Conservation (phyloP, 2,888 invertebrate genomes). For the Coecobrya sp. region DNA sequence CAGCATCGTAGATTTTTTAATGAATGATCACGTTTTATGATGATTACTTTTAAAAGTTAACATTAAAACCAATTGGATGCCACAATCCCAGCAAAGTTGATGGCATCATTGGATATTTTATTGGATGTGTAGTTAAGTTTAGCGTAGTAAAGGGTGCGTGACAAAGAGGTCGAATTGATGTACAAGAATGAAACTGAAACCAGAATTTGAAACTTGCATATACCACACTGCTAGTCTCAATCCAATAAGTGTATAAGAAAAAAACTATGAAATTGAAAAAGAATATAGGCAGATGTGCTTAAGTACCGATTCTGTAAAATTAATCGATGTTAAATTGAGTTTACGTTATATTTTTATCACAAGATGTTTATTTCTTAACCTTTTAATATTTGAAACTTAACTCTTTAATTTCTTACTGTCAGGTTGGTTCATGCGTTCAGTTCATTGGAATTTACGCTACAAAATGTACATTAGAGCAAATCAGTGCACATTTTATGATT, state of each 20-base stretch:
- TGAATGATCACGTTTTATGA: constrained; percentile 38
- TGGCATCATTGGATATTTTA: constrained; percentile 55
- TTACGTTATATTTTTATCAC: no score
- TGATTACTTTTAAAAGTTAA: constrained; percentile 22
- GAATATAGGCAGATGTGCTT: no score
- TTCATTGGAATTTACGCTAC: no score
- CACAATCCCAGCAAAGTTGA: constrained; percentile 14
- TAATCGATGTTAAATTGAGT: no score
- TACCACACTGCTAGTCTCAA: background rate
- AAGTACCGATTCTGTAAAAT: no score
- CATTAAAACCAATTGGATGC: constrained; percentile 33
- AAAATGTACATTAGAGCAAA: no score
- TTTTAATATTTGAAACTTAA: no score
- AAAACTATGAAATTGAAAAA: constrained; percentile 4
- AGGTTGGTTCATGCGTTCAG: no score
- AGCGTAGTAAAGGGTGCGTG: constrained; percentile 65
- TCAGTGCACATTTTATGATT: no score
- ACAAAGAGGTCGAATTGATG: constrained; percentile 61
- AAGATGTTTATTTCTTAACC: no score
- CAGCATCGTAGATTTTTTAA: background rate
- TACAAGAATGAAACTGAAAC: constrained; percentile 60
- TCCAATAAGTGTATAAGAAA: no score
- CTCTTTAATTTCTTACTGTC: no score
- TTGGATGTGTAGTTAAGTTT: constrained; percentile 36
- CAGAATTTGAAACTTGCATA: background rate